These are phyloP conservation scores for Aythya fuligula DNA, from an alignment of 2,797 vertebrate species.

Conservation along the genomic window DNA sequence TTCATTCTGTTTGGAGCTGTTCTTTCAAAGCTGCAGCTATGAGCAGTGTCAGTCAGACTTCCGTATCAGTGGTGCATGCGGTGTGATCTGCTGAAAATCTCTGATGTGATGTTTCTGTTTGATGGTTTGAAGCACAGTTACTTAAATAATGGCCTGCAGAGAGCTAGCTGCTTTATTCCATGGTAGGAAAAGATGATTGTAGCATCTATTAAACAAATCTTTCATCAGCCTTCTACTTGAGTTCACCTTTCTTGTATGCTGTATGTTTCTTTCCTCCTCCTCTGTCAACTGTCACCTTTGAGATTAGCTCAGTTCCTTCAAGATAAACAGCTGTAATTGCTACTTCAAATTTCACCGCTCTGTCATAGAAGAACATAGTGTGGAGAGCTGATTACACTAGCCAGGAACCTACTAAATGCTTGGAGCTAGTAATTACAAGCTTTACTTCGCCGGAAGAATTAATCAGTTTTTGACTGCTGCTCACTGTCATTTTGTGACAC, in stretches of 20 bases:
- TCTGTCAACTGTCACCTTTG: not conserved
- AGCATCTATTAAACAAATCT: not conserved
- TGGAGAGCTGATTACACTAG: not conserved
- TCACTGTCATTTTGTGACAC: not conserved
- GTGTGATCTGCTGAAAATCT: not conserved
- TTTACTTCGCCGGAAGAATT: not conserved
- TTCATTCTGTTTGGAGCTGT: not conserved
- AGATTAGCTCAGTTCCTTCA: not conserved
- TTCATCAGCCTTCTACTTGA: not conserved
- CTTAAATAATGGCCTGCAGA: not conserved
- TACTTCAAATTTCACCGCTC: not conserved
- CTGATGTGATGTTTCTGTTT: not conserved
- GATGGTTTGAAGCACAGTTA: not conserved
- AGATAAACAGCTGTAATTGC: not conserved
- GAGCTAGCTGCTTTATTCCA: not conserved
- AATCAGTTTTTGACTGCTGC: not conserved
- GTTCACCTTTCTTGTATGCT: not conserved
- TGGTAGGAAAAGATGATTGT: not conserved
- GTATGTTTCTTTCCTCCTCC: not conserved
- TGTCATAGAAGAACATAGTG: not conserved
- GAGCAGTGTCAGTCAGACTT: not conserved
- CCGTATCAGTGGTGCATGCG: fast-evolving
- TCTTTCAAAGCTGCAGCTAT: not conserved
- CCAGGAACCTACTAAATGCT: not conserved
- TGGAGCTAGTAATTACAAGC: not conserved